Evolutionary conservation across 2,888 invertebrate species (phyloP).

Genomic region (Polyommatus icarus): DNA sequence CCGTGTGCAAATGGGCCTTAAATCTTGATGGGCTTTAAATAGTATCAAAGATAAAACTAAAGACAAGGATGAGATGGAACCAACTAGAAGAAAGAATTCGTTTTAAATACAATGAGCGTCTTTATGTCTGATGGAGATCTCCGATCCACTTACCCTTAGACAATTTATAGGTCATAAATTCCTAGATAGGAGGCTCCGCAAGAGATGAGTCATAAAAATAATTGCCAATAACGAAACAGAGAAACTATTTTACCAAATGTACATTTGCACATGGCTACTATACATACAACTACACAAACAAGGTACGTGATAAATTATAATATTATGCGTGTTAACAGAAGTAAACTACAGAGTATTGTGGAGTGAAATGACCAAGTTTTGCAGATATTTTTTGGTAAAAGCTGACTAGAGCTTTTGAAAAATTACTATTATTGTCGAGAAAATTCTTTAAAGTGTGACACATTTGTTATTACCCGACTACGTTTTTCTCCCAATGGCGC

Average conservation of each 20-base stretch:
- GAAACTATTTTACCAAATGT: constrained; percentile 19
- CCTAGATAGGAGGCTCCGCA: constrained; percentile 20
- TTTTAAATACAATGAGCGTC: constrained; percentile 23
- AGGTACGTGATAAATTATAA: not conserved
- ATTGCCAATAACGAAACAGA: constrained; percentile 19
- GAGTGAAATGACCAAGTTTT: not conserved
- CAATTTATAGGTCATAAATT: constrained; percentile 31
- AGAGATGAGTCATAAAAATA: constrained; percentile 29
- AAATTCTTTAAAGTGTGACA: too few species aligned
- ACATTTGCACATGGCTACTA: constrained; percentile 14
- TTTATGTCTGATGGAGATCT: constrained; percentile 22
- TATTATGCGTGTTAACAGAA: not conserved
- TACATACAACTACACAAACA: not conserved
- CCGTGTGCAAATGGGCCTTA: not conserved
- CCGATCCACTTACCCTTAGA: constrained; percentile 27
- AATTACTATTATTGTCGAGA: not conserved
- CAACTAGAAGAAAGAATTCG: constrained; percentile 8
- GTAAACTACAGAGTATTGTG: not conserved
- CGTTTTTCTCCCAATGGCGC: not conserved
- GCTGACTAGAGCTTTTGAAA: not conserved
- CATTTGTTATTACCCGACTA: too few species aligned
- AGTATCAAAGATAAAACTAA: not conserved
- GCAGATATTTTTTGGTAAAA: not conserved
- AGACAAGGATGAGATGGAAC: not conserved
- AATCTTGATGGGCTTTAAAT: not conserved